Base-by-base conservation (phyloP, 2,797 vertebrate genomes). In the Xenopus petersii region DNA sequence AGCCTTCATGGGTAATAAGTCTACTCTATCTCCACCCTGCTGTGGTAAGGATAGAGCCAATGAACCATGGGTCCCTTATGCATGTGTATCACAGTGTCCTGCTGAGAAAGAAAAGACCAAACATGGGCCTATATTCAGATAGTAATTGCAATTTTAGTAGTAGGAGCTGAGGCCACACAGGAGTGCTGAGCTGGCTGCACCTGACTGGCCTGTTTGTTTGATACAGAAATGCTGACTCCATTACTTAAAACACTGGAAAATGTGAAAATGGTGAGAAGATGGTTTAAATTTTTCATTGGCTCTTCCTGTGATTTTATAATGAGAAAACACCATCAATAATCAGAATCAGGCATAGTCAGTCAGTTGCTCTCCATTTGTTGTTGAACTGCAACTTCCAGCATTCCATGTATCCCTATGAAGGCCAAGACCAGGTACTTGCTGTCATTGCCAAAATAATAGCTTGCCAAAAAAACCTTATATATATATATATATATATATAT, bases 1-100 rank as follows among this genome's bases (percentile, higher is more conserved):
- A 79, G 71, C 63, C 77, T 66, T 73, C 71, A 66, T 79, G 71
- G 77, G 42, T 74, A 79, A 79, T 70, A 74, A 61, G 71, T 60
- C 77, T 61, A 79, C 60, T 66, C 71, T 66, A 79, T 70, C 65
- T 67, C 62, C 59, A 74, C 67, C 77, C 77, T 60, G 76, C 77
- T 74, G 77, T 61, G 71, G 66, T 64, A 74, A 70, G 71, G 67
- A 79, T 68, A 70, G 54, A 74, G 36, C 67, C 77, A 74, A 70
- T 74, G 77, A 74, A 74, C 71, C 77, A 55, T 61, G 42, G 17
- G 54, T 60, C 55, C 36, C 71, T 60, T 64, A 21, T 70, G 55
- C 61, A 63, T 66, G 54, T 73, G 61, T 74, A 55, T 70, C 30
- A 73, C n/a, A 74, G 46, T 26, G 26, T 70, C 77, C 77, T 74